Base-by-base conservation (phyloP, 2,113 vertebrate species). In the Entosphenus tridentatus region DNA sequence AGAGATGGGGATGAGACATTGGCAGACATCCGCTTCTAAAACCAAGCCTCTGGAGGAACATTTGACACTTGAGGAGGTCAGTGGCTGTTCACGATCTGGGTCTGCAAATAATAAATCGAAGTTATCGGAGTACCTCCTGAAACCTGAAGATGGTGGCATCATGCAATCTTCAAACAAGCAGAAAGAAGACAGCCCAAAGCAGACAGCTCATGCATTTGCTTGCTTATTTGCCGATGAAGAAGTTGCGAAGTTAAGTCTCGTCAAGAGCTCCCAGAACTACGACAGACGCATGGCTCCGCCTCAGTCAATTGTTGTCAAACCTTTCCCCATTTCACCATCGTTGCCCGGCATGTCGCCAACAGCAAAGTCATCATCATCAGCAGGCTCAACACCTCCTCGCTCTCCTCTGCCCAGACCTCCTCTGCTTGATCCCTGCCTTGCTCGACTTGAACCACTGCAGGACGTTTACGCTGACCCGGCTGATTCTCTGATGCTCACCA, bases 351-450 rank as follows among this genome's bases (percentile, higher is more conserved):
- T 65, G 62, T 65, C 62, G 9, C 62, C 62, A 65, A 65, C 62
- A 65, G 21, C 62, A 65, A 65, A 16, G 10, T 65, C 62, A 65
- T 65, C 62, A 65, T 65, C 62, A n/a, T 65, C 62, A 16, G 62
- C 62, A 65, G 62, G 62, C 62, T 65, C 62, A 8, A 65, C 62
- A 9, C 62, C 62, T 9, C 62, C 62, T 16, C 62, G 62, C 21
- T 65, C 62, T 65, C 62, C 62, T 9, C 62, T 65, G n/a, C 62
- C 62, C n/a, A n/a, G 62, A 21, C 21, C n/a, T 11, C 62, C 62
- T 9, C 21, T 65, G 21, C 62, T 65, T 9, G 62, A 65, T 65
- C 62, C n/a, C 9, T 16, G 8, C 21, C n/a, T 21, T 21, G 8
- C n/a, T 10, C n/a, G 62, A 65, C 21, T 65, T 10, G 62, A 65